Percentiles rank a stretch among this genome's conserved stretches.
These are phyloP conservation scores for Thelaira solivaga DNA, from an alignment of 2,888 invertebrate genomes.

Conservation along the genomic window DNA sequence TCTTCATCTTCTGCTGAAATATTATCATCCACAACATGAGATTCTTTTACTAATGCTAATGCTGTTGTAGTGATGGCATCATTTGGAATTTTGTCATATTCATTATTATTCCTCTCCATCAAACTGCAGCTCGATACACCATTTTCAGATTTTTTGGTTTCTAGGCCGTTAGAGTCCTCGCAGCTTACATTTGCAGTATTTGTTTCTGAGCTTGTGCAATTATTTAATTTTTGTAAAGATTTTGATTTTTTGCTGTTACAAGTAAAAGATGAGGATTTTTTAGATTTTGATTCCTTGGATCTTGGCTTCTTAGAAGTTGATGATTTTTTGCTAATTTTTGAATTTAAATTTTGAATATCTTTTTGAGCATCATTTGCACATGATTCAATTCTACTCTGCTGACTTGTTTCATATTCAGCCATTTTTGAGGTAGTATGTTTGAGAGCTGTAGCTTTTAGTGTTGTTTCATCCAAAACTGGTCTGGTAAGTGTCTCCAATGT, in stretches of 20 bases:
- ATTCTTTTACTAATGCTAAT: conserved; percentile 5
- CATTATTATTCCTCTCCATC: conserved; percentile 70
- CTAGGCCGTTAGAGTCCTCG: not conserved
- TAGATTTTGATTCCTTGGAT: conserved; percentile 49
- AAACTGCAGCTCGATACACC: not conserved
- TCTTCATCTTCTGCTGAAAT: conserved; percentile 21
- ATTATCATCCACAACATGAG: conserved; percentile 58
- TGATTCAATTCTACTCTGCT: not conserved
- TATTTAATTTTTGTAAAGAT: conserved; percentile 36
- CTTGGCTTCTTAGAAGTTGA: conserved; percentile 46
- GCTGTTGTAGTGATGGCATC: conserved; percentile 11
- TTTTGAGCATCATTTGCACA: not conserved
- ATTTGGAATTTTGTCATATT: conserved; percentile 62
- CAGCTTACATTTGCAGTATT: not conserved
- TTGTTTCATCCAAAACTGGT: conserved; percentile 27
- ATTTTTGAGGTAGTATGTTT: conserved; percentile 43
- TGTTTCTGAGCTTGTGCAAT: not conserved
- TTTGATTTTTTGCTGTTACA: conserved; percentile 51
- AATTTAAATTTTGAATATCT: not conserved
- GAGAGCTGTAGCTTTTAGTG: conserved; percentile 2
- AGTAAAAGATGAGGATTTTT: conserved; percentile 26
- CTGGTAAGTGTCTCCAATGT: conserved; percentile 27
- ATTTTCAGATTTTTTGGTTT: not conserved
- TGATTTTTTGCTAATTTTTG: conserved; percentile 35
- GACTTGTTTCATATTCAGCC: not conserved